phyloP scores from a whole-genome alignment of 1,140 invertebrate genomes.

The Zaprionus inermis region DNA sequence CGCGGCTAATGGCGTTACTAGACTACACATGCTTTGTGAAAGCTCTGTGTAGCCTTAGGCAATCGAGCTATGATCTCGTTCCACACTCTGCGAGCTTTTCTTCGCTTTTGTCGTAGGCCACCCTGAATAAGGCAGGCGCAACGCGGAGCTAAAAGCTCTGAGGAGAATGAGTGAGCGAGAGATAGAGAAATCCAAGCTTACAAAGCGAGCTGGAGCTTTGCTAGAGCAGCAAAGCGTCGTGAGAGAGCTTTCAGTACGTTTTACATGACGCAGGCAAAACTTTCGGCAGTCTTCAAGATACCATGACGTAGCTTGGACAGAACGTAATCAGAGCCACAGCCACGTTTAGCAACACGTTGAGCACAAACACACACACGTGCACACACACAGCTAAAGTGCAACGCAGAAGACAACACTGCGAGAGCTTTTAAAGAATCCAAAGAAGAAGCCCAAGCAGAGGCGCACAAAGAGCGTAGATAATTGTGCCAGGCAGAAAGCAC shows the following conservation, averaged over 20 bases:
- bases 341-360: neutral
- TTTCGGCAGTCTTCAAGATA: slow-evolving; percentile 62
- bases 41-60: slow-evolving; percentile 27
- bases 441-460: neutral
- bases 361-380: neutral
- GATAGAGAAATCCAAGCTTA: slow-evolving; percentile 34
- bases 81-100: slow-evolving; percentile 9
- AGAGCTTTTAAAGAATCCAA: slow-evolving; percentile 37
- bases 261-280: slow-evolving; percentile 52
- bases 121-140: slow-evolving; percentile 19
- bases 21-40: slow-evolving; percentile 9
- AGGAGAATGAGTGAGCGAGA: neutral
- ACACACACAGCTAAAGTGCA: neutral
- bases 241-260: slow-evolving; percentile 40
- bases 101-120: slow-evolving; percentile 14
- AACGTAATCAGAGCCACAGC: slow-evolving; percentile 41
- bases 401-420: neutral
- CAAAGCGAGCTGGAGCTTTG: slow-evolving; percentile 20
- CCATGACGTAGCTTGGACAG: slow-evolving; percentile 66
- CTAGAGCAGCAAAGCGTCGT: slow-evolving; percentile 41
- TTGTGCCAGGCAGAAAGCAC: slow-evolving; percentile 45
- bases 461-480: slow-evolving; percentile 31
- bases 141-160: slow-evolving; percentile 11
- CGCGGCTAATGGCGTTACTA: neutral
- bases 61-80: slow-evolving; percentile 33